phyloP scores from a whole-genome alignment of 2,888 invertebrate genomes.

The Elaeidobius kamerunicus region DNA sequence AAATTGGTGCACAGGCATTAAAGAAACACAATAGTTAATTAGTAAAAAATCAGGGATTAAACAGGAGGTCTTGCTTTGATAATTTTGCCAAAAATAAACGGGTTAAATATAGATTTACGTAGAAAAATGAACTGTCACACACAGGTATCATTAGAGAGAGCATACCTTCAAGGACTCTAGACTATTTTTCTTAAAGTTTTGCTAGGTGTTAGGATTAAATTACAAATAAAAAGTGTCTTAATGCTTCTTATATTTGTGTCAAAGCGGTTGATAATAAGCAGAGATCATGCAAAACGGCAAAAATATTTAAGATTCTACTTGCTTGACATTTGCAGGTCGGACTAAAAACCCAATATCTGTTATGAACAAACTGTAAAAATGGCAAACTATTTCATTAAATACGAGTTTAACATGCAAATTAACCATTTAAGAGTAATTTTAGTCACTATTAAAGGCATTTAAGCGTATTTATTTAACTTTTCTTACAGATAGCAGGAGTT shows the following conservation, averaged over 20 bases:
- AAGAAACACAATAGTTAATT: conserved; percentile 16
- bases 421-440: conserved; percentile 33
- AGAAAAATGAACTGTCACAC: conserved; percentile 27
- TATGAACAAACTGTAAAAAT: conserved; percentile 17
- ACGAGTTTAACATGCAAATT: conserved; percentile 35
- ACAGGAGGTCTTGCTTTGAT: conserved; percentile 24
- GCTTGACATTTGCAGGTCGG: conserved; percentile 28
- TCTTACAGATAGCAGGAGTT: conserved; percentile 47
- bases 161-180: conserved; percentile 22
- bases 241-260: neutral
- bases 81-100: conserved; percentile 32
- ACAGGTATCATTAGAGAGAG: conserved; percentile 21
- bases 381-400: conserved; percentile 15
- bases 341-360: conserved; percentile 20
- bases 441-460: conserved; percentile 36
- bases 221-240: neutral
- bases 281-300: conserved; percentile 24
- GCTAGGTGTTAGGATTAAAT: conserved; percentile 2
- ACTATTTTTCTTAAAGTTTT: conserved; percentile 10
- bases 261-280: conserved; percentile 13
- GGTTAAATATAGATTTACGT: conserved; percentile 32
- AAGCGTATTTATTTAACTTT: conserved; percentile 40
- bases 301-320: conserved; percentile 28
- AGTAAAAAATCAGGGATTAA: conserved; percentile 10
- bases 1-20: conserved; percentile 3